These are phyloP conservation scores for Telmatherina bonti DNA, from an alignment of 2,797 vertebrate species.

Conservation along the genomic window DNA sequence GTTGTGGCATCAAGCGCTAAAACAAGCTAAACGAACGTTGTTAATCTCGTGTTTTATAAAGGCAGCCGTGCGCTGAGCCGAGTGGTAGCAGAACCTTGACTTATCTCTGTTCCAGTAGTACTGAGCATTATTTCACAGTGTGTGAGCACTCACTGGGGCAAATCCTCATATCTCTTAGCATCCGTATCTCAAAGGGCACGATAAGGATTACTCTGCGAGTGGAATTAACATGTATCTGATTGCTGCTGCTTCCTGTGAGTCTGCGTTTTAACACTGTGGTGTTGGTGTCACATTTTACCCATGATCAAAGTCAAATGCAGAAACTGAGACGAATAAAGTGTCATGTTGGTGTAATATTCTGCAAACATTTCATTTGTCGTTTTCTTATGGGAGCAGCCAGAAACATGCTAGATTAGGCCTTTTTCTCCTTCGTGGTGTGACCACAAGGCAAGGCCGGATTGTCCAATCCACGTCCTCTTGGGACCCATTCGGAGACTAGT, in stretches of 20 bases:
- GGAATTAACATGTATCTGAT: conserved; percentile 22
- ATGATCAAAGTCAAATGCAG: neutral
- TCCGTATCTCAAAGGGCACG: conserved; percentile 25
- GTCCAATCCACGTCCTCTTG: no score
- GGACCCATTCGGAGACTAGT: no score
- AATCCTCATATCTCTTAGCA: conserved; percentile 1
- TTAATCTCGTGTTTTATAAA: neutral
- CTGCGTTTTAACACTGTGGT: neutral
- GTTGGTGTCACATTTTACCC: neutral
- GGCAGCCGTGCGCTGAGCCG: neutral
- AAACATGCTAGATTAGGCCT: neutral
- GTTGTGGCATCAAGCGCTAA: neutral
- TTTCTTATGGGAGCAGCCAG: neutral
- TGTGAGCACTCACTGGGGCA: conserved; percentile 8
- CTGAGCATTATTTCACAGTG: conserved; percentile 7
- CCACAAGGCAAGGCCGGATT: no score
- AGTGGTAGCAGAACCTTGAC: no score
- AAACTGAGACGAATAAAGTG: neutral
- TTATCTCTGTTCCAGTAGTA: no score
- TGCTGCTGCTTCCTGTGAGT: conserved; percentile 2
- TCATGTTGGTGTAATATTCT: no score
- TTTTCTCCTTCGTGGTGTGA: neutral
- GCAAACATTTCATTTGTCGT: neutral
- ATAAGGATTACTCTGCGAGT: conserved; percentile 24
- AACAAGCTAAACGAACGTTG: neutral